Conservation (phyloP, 2,888 invertebrate species). For the Leucoptera coffeella region DNA sequence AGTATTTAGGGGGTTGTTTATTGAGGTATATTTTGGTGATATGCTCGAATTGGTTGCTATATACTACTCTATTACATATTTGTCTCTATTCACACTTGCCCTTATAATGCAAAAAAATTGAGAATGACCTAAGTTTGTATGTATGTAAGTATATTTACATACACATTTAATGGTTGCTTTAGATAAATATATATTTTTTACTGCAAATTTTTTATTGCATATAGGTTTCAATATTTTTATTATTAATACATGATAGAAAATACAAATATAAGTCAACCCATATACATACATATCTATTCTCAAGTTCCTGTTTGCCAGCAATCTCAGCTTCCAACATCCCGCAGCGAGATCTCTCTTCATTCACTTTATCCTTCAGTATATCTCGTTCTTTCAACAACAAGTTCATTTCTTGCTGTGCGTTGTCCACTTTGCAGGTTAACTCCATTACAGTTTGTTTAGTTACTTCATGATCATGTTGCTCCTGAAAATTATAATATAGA, state of each 20-base stretch:
- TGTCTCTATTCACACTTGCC: too few species aligned
- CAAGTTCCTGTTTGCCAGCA: slow-evolving; percentile 44
- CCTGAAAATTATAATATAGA: too few species aligned
- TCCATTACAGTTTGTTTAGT: slow-evolving; percentile 17
- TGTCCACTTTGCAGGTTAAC: slow-evolving; percentile 15
- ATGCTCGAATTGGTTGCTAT: too few species aligned
- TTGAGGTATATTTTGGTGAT: too few species aligned
- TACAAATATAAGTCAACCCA: too few species aligned
- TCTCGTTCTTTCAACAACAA: slow-evolving; percentile 22
- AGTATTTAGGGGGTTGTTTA: too few species aligned
- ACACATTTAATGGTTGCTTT: too few species aligned
- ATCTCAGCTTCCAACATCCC: slow-evolving; percentile 49
- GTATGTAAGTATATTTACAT: too few species aligned
- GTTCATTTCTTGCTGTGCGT: slow-evolving; percentile 14
- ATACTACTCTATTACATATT: too few species aligned
- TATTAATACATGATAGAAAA: too few species aligned
- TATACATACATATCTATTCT: slow-evolving; percentile 52
- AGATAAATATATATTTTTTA: not conserved
- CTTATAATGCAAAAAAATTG: too few species aligned
- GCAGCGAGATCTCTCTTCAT: slow-evolving; percentile 26
- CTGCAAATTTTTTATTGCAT: not conserved
- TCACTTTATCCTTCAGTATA: slow-evolving; percentile 24
- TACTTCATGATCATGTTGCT: slow-evolving; percentile 20
- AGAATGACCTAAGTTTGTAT: too few species aligned
- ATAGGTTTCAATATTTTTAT: not conserved